phyloP scores from a whole-genome alignment of 2,888 invertebrate species.

The Sesamia inferens region DNA sequence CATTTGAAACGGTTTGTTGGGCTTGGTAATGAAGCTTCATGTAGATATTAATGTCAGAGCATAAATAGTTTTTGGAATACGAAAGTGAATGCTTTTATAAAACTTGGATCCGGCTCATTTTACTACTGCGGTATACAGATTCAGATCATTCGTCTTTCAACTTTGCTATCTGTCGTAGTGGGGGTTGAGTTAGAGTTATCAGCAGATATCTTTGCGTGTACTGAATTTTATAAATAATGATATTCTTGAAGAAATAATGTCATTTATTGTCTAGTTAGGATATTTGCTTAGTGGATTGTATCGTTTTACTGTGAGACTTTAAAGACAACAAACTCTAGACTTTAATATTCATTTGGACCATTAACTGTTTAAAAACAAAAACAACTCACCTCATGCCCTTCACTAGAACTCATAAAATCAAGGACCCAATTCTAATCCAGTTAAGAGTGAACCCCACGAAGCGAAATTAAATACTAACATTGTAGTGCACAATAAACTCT shows the following conservation, averaged over 20 bases:
- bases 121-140: not conserved
- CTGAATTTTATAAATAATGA: not conserved
- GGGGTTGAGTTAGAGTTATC: not conserved
- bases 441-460: constrained; percentile 24
- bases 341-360: not conserved
- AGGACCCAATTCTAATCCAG: constrained; percentile 26
- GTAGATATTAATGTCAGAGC: constrained; percentile 14
- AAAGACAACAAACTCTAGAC: not conserved
- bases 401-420: constrained; percentile 27
- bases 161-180: not conserved
- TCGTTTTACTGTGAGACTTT: not conserved
- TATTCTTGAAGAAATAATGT: not conserved
- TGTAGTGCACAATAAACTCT: constrained; percentile 44
- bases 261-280: not conserved
- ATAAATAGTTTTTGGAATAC: not conserved
- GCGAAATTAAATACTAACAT: constrained; percentile 31
- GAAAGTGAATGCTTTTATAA: not conserved
- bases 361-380: not conserved
- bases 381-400: not conserved
- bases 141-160: not conserved
- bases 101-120: not conserved
- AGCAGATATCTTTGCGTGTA: not conserved
- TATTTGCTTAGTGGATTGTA: no score
- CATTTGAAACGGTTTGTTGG: constrained; percentile 50
- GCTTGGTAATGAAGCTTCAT: constrained; percentile 54